Evolutionary conservation across 35 echinoderm and acorn worm genomes (phyloP), one percentile per base, ranked within the genome.

Genomic region (Heliocidaris tuberculata): DNA sequence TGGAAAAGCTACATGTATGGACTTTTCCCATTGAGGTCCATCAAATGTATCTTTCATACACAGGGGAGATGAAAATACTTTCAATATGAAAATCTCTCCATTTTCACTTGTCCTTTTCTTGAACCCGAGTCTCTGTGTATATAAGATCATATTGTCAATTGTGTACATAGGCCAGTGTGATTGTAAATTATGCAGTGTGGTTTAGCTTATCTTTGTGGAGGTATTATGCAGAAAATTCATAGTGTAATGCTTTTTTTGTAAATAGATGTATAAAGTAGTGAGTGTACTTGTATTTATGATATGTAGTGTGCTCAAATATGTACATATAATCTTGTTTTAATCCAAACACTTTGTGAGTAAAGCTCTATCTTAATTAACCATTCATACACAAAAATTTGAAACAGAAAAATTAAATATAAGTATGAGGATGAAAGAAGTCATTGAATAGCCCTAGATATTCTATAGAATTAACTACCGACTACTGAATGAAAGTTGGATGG

Each of bases 201-300:
- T 78, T n/a, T n/a, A 78, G 21, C 7, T 78, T 78, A 78, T 78
- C 65, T 78, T 78, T 27, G 17, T 29, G 6, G 65, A 78, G 7
- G 65, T 78, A 78, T 78, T 17, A 78, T 78, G 65, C 21, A 78
- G 65, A 0, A 9, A 78, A 78, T n/a, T 71, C 17, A 71, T 71
- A n/a, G 61, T 78, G 65, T 78, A 27, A 78, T 78, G 52, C 15
- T 8, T 78, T 78, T 24, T 78, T 19, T 78, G 65, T 78, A 78
- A 78, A 78, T 78, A 78, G 27, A 78, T 78, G 65, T 78, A 78
- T 29, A 78, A 78, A 78, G 27, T 21, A n/a, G 21, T 19, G 65
- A 27, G 65, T 70, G 65, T 78, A 78, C 65, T 78, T 78, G 65
- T 78, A 78, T 78, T 78, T 78, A 78, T 78, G 65, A 24, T 78